phyloP scores from a whole-genome alignment of 1,140 invertebrate species.

The Drusus annulatus region DNA sequence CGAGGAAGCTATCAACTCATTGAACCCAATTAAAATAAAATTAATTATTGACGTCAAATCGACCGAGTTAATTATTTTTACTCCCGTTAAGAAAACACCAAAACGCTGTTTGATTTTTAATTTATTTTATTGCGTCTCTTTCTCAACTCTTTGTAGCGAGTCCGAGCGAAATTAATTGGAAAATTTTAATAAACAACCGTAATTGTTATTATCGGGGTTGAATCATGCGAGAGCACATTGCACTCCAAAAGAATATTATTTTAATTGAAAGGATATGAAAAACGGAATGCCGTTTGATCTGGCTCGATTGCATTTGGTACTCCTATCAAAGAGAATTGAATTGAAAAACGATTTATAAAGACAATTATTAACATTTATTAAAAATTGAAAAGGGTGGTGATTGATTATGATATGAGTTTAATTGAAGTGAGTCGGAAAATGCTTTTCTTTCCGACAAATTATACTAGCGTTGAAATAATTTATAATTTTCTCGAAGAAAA shows the following conservation, averaged over 20 bases:
- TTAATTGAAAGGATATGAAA: conserved; percentile 52
- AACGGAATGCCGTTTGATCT: conserved; percentile 18
- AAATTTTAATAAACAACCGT: conserved; percentile 59
- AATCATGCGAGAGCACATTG: conserved; percentile 51
- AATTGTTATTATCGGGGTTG: conserved; percentile 47
- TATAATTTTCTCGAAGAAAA: too few species aligned
- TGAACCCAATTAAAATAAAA: conserved; percentile 25
- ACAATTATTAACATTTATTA: not conserved
- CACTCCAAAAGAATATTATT: conserved; percentile 52
- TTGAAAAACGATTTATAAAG: not conserved
- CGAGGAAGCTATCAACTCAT: not conserved
- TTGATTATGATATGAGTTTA: too few species aligned
- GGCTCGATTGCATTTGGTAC: not conserved
- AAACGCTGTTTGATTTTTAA: not conserved
- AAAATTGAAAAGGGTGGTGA: too few species aligned
- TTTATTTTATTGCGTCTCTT: conserved; percentile 6
- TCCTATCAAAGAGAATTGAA: conserved; percentile 3
- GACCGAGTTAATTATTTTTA: not conserved
- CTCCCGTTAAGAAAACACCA: not conserved
- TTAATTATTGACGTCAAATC: not conserved
- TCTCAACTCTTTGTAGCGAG: not conserved
- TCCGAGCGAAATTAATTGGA: conserved; percentile 54
- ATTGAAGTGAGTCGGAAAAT: too few species aligned
- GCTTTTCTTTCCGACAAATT: too few species aligned
- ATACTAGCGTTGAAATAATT: too few species aligned